Evolutionary conservation across 2,888 invertebrate species (phyloP), one percentile per base, ranked within the genome.

Genomic region (Stenotaenia linearis): DNA sequence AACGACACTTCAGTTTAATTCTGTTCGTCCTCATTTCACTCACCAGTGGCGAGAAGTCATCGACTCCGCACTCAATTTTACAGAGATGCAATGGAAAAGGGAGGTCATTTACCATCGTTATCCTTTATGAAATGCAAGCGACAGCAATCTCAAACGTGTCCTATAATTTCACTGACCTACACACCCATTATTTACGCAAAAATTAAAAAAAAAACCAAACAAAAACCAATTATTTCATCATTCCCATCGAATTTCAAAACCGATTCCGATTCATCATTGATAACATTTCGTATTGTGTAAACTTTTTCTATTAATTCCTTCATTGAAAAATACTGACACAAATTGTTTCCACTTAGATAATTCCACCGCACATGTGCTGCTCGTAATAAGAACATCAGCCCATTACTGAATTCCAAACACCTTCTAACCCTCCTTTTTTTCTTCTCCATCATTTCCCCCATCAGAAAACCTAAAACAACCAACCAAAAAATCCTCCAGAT

Each of bases 21-120:
- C 69, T 69, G 69, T 69, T 69, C 69, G 69, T 69, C 69, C 69
- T 69, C 69, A 69, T 69, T 69, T 69, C 69, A 69, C 69, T 69
- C 25, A 69, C 25, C 28, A 69, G 69, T 69, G 69, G 69, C 69
- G 69, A 69, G 28, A 69, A 69, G 69, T 69, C 69, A 69, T 69
- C 69, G 69, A 69, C 69, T 25, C 69, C 25, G 69, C 69, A 28
- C 69, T 69, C 69, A 69, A 28, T 69, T 69, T 69, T 69, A 69
- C 12, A 45, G 50, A 25, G 69, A 28, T 25, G 69, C 7, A 45
- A 9, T 5, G 45, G 69, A 69, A 28, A 2, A 23, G 25, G 61
- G 12, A 45, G 45, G 50, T 50, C 50, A 18, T 50, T 50, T 50
- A 50, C 18, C 50, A 50, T 50, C 50, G 50, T 50, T 69, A 69